Evolutionary conservation across 2,888 invertebrate species (phyloP), one percentile per base, ranked within the genome.

Genomic region (Crioceris asparagi): DNA sequence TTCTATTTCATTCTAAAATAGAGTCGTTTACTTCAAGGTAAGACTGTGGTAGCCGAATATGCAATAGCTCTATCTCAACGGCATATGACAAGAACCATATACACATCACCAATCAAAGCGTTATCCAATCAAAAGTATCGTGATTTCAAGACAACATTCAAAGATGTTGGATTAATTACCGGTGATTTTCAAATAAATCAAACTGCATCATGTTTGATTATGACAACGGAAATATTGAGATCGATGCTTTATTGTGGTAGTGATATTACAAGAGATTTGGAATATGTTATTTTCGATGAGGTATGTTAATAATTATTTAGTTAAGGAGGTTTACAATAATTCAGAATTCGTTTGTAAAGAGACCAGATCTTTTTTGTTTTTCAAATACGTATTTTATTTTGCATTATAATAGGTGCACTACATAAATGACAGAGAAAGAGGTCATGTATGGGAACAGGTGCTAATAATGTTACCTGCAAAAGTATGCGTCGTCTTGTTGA

Each of bases 251-350:
- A 93, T 60, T 90, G 90, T 40, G 93, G 93, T 6, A 83, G 83
- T 43, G 96, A 97, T 56, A 83, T 93, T 36, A 84, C 94, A 0
- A 75, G 94, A 29, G 97, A 99, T 63, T 69, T 99, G 36, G 97
- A 99, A 62, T 98, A 92, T 70, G 98, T 98, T 2, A 91, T 98
- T 54, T 98, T 98, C 60, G 98, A 98, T 64, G 98, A 99, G 68
- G 94, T 54, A 43, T 41, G 36, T 39, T 10, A 29, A 21, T 7
- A 7, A 8, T 29, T 29, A 29, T n/a, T 29, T 8, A 29, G 6
- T 8, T 11, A 29, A n/a, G n/a, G n/a, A n/a, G n/a, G n/a, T n/a
- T n/a, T n/a, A n/a, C n/a, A n/a, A n/a, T n/a, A n/a, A n/a, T n/a
- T n/a, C n/a, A n/a, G n/a, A n/a, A n/a, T n/a, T n/a, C n/a, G n/a